Evolutionary conservation across 2,888 invertebrate genomes (phyloP).

Genomic region (Brassicogethes aeneus): DNA sequence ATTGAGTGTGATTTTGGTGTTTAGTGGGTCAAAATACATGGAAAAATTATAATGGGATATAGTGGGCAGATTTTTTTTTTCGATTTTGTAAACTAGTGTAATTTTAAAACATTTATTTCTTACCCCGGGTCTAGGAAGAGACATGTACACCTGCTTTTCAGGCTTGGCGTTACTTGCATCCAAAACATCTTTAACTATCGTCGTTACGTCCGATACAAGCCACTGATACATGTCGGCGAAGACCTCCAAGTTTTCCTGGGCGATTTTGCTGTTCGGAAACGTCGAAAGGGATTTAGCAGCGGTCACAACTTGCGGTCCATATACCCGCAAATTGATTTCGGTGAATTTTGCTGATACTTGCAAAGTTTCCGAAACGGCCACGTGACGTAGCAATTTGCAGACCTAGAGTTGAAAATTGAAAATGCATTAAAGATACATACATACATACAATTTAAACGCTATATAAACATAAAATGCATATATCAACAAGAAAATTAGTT

Average conservation of each 20-base stretch:
- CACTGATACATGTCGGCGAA: conserved; percentile 94
- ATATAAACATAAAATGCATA: too few relatives aligned
- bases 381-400: conserved; percentile 92
- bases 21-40: too few relatives aligned
- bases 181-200: conserved; percentile 82
- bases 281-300: conserved; percentile 88
- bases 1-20: too few relatives aligned
- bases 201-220: conserved; percentile 83
- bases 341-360: conserved; percentile 95
- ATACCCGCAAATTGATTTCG: conserved; percentile 88
- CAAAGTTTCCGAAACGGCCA: conserved; percentile 87
- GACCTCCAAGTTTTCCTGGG: conserved; percentile 93
- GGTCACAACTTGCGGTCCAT: conserved; percentile 87
- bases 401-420: too few relatives aligned
- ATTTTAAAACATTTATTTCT: too few relatives aligned
- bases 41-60: too few relatives aligned
- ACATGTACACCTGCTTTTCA: conserved; percentile 81
- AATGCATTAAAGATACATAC: too few relatives aligned
- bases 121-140: conserved; percentile 90
- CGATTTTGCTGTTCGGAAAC: conserved; percentile 89
- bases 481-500: too few relatives aligned
- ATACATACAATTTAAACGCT: too few relatives aligned
- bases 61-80: too few relatives aligned
- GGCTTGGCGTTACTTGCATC: conserved; percentile 61
- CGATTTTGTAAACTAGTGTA: too few relatives aligned